Base-by-base conservation (phyloP, 2,113 vertebrate species). In the Micromys minutus region DNA sequence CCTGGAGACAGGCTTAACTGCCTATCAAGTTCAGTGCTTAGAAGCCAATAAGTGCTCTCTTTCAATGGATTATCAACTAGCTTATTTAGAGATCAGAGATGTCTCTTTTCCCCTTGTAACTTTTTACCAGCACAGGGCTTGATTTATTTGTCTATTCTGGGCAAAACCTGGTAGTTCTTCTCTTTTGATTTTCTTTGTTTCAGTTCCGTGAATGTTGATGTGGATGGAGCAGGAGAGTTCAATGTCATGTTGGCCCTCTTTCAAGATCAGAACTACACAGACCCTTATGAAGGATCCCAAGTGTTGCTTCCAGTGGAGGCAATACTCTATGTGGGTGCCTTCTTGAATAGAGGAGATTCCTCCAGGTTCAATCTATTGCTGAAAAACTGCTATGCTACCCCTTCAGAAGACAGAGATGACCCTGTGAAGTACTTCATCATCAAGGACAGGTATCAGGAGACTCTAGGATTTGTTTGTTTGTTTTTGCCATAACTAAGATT, bases 391-490 rank as follows among this genome's bases (percentile, higher is more conserved):
- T 98, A 98, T 50, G 98, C 97, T 39, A 98, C 98, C 0, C 97
- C 97, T 63, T 94, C 95, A 2, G 0, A 29, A 3, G 65, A 97
- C 76, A 72, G 36, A 24, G 22, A 42, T 3, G 96, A 98, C 72
- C 90, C 96, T 0, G 47, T 97, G 83, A 98, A 97, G 59, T 98
- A 98, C 87, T 98, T 97, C 95, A 97, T 98, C 89, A 98, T 98
- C 74, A 81, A 52, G 85, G 95, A 98, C 93, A 95, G 97, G 97
- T 98, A 96, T 7, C 3, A 2, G 39, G 34, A 19, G 22, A 36
- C 52, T 76, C 47, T 17, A 31, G 86, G 39, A 50, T 75, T 52
- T 45, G 15, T 26, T 57, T 50, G 21, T 26, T 21, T 31, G 16
- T 45, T 89, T 92, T 11, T 19, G 21, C 61, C 42, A 67, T 34